Evolutionary conservation across 2,113 vertebrate genomes (phyloP).

Genomic region (Piprites chloris): DNA sequence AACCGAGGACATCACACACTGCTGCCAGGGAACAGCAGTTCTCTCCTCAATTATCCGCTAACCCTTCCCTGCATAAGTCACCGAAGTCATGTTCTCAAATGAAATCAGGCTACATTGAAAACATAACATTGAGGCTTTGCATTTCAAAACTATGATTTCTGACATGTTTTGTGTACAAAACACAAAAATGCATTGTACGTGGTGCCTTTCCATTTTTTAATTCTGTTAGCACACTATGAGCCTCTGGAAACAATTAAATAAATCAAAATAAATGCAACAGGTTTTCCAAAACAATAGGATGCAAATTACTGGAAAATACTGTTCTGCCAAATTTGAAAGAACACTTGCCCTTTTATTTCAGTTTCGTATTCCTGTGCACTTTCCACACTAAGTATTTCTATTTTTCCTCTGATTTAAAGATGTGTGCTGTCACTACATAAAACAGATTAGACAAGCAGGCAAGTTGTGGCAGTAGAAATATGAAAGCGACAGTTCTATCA

Average conservation of each 20-base stretch:
- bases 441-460: neutral
- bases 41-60: neutral
- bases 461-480: neutral
- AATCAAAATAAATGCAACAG: neutral
- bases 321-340: neutral
- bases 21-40: neutral
- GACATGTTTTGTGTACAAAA: neutral
- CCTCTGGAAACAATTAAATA: neutral
- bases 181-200: neutral
- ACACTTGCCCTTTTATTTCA: neutral
- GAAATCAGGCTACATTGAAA: neutral
- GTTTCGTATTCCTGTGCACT: neutral
- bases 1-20: fast-evolving
- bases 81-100: fast-evolving
- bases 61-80: neutral
- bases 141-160: neutral
- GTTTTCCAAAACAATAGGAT: neutral
- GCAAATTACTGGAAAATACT: neutral
- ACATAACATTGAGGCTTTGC: fast-evolving
- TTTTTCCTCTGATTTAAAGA: neutral
- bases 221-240: neutral
- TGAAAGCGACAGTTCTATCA: neutral
- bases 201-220: neutral
- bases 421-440: neutral
- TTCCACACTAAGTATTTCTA: neutral